Evolutionary conservation across 2,113 vertebrate genomes (phyloP).

Genomic region (Malurus melanocephalus): DNA sequence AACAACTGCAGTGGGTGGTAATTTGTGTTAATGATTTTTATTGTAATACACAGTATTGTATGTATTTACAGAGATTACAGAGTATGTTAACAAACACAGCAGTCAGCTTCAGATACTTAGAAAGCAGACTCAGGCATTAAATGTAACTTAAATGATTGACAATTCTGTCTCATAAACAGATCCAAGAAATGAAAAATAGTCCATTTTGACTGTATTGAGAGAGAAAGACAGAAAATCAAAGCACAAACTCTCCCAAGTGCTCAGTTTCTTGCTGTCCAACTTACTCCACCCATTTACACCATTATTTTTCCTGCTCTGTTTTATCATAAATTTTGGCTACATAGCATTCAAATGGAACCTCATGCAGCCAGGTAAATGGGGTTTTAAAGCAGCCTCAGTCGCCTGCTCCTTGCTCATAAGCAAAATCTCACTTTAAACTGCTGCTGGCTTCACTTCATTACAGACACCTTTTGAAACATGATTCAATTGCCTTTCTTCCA

Average conservation of each 20-base stretch:
- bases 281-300: background rate
- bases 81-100: background rate
- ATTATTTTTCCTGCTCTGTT: background rate
- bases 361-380: rapidly evolving
- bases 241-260: background rate
- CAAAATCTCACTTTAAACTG: background rate
- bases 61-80: background rate
- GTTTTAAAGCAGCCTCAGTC: background rate
- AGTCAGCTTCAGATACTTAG: background rate
- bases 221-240: background rate
- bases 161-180: background rate
- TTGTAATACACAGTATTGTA: background rate
- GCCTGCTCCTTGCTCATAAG: background rate
- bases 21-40: background rate
- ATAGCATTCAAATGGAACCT: background rate
- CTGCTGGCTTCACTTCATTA: background rate
- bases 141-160: background rate
- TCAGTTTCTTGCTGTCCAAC: background rate
- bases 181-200: background rate
- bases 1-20: background rate
- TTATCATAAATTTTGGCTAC: background rate
- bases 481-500: background rate
- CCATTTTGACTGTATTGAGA: background rate
- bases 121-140: background rate
- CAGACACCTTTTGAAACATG: background rate